Evolutionary conservation across 1,140 invertebrate species (phyloP).

Genomic region (Brachystomella parvula): DNA sequence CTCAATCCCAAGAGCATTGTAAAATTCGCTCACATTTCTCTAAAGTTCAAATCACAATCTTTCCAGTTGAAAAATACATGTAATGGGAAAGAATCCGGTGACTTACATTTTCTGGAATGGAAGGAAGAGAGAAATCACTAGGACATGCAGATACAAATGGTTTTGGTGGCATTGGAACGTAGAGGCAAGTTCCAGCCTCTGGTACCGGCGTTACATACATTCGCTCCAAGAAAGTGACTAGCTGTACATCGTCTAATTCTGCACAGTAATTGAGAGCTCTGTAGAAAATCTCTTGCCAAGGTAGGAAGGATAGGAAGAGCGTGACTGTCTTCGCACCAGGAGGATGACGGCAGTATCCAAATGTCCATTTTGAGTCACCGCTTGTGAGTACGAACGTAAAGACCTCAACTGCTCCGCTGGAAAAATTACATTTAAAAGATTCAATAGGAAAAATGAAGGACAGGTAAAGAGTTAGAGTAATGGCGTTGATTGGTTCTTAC

Average conservation of each 20-base stretch:
- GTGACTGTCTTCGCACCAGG: slow-evolving; percentile 67
- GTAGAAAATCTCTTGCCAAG: slow-evolving; percentile 93
- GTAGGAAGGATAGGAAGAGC: slow-evolving; percentile 73
- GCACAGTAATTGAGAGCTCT: slow-evolving; percentile 55
- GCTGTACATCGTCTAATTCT: slow-evolving; percentile 44
- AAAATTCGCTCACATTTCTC: slow-evolving; percentile 93
- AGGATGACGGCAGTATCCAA: slow-evolving; percentile 89
- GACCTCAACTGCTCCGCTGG: slow-evolving; percentile 63
- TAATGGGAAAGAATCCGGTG: slow-evolving; percentile 16
- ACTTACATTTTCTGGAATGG: slow-evolving; percentile 91
- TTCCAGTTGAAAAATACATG: neutral
- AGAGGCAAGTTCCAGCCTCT: slow-evolving; percentile 47
- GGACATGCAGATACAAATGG: slow-evolving; percentile 68
- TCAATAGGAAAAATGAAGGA: slow-evolving; percentile 10
- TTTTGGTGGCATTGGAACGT: slow-evolving; percentile 46
- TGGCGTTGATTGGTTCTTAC: slow-evolving; percentile 48
- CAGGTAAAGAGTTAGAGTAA: slow-evolving; percentile 21
- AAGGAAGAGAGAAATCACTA: slow-evolving; percentile 69
- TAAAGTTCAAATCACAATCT: slow-evolving; percentile 49
- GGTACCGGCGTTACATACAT: slow-evolving; percentile 59
- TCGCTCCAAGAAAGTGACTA: slow-evolving; percentile 57
- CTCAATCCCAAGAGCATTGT: slow-evolving; percentile 79
- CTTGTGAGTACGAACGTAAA: slow-evolving; percentile 91
- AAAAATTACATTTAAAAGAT: slow-evolving; percentile 34
- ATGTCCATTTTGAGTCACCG: slow-evolving; percentile 88